Evolutionary conservation across 2,888 invertebrate genomes (phyloP).

Genomic region (Leptopterna dolabrata): DNA sequence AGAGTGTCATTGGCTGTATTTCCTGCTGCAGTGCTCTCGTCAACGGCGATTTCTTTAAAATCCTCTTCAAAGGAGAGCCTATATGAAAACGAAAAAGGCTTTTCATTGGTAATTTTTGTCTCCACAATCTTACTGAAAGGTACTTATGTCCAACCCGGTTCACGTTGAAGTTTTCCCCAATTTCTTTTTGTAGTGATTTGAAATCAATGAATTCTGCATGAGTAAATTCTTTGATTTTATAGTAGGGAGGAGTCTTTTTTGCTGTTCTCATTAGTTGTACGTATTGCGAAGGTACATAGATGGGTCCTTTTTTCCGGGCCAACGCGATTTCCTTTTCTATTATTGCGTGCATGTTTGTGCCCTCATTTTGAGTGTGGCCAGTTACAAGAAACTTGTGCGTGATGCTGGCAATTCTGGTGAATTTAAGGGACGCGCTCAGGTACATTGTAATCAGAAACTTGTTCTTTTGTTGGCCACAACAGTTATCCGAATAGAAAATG

Average conservation of each 20-base stretch:
- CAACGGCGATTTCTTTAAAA: too few species aligned
- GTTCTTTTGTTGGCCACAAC: conserved; percentile 25
- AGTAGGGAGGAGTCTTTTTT: conserved; percentile 25
- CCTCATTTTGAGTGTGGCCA: conserved; percentile 48
- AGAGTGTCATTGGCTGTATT: too few species aligned
- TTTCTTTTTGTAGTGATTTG: too few species aligned
- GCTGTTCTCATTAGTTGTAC: conserved; percentile 22
- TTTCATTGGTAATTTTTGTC: too few species aligned
- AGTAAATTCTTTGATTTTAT: neutral
- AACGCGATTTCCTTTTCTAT: conserved; percentile 36
- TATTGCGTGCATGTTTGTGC: neutral
- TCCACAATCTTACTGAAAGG: too few species aligned
- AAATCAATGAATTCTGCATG: neutral
- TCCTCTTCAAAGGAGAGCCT: too few species aligned
- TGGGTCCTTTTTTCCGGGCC: conserved; percentile 12
- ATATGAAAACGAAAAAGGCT: too few species aligned
- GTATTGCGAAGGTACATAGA: conserved; percentile 33
- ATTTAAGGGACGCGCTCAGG: neutral
- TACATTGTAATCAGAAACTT: neutral
- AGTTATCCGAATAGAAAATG: conserved; percentile 29
- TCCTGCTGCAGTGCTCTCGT: too few species aligned
- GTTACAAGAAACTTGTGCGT: conserved; percentile 1
- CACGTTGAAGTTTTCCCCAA: too few species aligned
- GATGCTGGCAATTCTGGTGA: neutral
- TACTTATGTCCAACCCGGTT: too few species aligned